Base-by-base conservation (phyloP, 2,888 invertebrate species). In the Doris montereyensis region DNA sequence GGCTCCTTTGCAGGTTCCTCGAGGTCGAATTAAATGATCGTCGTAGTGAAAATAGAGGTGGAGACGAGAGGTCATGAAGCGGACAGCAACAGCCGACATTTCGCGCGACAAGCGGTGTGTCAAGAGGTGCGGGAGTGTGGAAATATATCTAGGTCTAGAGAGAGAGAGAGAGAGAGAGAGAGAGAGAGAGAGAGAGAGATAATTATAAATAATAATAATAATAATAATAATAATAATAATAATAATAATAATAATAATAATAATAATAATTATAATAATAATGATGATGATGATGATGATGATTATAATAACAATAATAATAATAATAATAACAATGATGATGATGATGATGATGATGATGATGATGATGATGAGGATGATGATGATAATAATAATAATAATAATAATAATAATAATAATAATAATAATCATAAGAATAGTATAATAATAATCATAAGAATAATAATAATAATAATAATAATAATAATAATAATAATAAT, bases 191-290 rank as follows among this genome's bases (percentile, higher is more conserved):
- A n/a, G n/a, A n/a, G n/a, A n/a, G n/a, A n/a, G n/a, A n/a, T n/a
- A n/a, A n/a, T n/a, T n/a, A n/a, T n/a, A n/a, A n/a, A 35, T 74
- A 28, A 52, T 57, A 57, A 26, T 26, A 60, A 13, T 57, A 60
- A 26, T 74, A 57, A 52, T 57, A 74, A 52, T 74, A 26, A 0
- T 74, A 2, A 52, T 74, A 57, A 28, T 74, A 74, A 21, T 26
- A 74, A 24, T 74, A 57, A 21, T 74, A 74, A 52, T 74, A 74
- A 1, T 74, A 74, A 1, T 74, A 74, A 52, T 74, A 60, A 21
- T 1, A 60, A 24, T 57, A 28, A 21, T 57, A 60, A 52, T 57
- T 30, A 2, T 74, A 28, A 41, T 41, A 41, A 41, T 41, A 17
- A 41, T 41, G 17, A 41, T 41, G 52, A 41, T 41, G 52, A 41